phyloP scores from a whole-genome alignment of 2,113 vertebrate species.

The Mystacornis crossleyi region DNA sequence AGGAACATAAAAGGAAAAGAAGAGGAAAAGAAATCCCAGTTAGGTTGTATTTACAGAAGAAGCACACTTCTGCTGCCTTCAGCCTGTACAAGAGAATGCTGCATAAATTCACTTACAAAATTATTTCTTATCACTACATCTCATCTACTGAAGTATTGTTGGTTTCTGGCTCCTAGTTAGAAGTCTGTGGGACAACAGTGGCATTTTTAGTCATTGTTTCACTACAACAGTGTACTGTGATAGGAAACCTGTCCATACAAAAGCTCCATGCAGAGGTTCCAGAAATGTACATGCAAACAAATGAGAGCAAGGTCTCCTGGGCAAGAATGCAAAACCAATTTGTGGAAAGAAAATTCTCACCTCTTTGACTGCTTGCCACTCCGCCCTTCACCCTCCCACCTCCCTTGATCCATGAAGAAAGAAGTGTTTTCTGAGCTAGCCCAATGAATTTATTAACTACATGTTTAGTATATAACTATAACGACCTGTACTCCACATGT shows the following conservation, averaged over 20 bases:
- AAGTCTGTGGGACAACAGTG: neutral
- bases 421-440: neutral
- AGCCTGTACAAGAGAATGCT: neutral
- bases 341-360: neutral
- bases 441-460: neutral
- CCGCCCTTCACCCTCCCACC: accelerated
- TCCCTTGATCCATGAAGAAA: neutral
- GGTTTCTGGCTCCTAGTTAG: neutral
- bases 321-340: neutral
- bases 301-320: neutral
- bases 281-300: neutral
- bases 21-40: neutral
- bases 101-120: neutral
- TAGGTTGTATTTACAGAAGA: neutral
- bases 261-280: neutral
- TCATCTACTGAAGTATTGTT: neutral
- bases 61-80: neutral
- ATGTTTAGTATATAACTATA: neutral
- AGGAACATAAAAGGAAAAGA: neutral
- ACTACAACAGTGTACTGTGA: neutral
- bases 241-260: neutral
- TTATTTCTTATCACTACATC: neutral
- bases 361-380: neutral
- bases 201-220: neutral
- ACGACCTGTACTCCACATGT: neutral